Base-by-base conservation (phyloP, 2,113 vertebrate genomes). In the Hyla sarda region DNA sequence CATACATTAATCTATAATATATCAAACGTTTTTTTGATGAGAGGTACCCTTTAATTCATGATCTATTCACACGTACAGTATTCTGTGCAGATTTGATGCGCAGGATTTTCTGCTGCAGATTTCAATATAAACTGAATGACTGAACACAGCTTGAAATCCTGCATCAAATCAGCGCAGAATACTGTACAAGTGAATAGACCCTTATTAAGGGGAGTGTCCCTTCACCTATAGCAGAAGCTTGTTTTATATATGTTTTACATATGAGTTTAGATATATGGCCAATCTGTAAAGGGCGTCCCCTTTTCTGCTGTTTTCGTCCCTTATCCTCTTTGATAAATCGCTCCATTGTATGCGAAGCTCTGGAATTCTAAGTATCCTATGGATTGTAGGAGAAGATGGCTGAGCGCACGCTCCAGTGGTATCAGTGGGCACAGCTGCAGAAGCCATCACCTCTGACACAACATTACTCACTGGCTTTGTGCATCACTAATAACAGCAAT, bases 381-480 rank as follows among this genome's bases (percentile, higher is more conserved):
- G 72, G 41, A 28, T 28, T 28, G 72, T 48, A n/a, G n/a, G 21
- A 48, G 72, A 48, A 16, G 12, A 75, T 47, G 72, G 8, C 21
- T 23, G 30, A 45, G 13, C 1, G 19, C 69, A 75, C n/a, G 41
- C 71, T 28, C 5, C n/a, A 17, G 34, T 32, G 2, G 45, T 25
- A 48, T 48, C 72, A 2, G 14, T 48, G 45, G 37, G 41, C 37
- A 48, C 72, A 75, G 72, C 72, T 75, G 72, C 72, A 25, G 23
- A 14, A 3, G 23, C 71, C 37, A 3, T n/a, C 21, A 7, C 21
- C 71, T 5, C 21, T 75, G 72, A 75, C 37, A 50, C 41, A 48
- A 23, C 34, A 48, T 75, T 75, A 75, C 72, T 75, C 72, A 75
- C 41, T 28, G 41, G 32, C 34, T 37, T 72, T 30, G 17, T 72